Evolutionary conservation across 2,888 invertebrate genomes (phyloP).

Genomic region (Parnassius apollo): DNA sequence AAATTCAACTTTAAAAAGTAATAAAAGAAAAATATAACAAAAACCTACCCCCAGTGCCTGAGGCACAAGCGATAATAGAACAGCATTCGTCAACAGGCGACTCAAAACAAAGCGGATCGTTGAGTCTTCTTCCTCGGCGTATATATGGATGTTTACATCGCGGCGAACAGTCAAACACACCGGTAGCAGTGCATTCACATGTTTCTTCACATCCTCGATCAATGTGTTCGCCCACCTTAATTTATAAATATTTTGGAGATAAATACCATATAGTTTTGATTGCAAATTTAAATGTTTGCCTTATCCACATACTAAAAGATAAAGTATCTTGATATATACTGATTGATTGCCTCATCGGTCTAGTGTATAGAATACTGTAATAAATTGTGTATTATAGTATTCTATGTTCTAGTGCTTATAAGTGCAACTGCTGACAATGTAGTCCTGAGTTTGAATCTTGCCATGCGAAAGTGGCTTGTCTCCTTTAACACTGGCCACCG

Average conservation of each 20-base stretch:
- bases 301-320: no score
- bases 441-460: no score
- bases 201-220: conserved; percentile 88
- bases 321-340: no score
- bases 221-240: conserved; percentile 85
- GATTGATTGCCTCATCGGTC: no score
- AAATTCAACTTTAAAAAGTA: no score
- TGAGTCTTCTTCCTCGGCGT: conserved; percentile 83
- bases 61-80: conserved; percentile 85
- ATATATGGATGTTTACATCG: conserved; percentile 87
- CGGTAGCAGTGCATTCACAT: conserved; percentile 85
- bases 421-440: no score
- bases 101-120: conserved; percentile 87
- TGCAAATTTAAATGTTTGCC: not conserved
- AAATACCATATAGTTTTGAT: not conserved
- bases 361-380: no score
- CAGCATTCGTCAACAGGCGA: conserved; percentile 86
- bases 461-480: no score
- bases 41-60: conserved; percentile 68
- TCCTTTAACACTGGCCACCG: no score
- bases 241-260: conserved; percentile 3
- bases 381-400: no score
- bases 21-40: not conserved
- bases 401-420: no score
- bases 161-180: conserved; percentile 86